Evolutionary conservation across 2,888 invertebrate genomes (phyloP).

Genomic region (Agrotis exclamationis): DNA sequence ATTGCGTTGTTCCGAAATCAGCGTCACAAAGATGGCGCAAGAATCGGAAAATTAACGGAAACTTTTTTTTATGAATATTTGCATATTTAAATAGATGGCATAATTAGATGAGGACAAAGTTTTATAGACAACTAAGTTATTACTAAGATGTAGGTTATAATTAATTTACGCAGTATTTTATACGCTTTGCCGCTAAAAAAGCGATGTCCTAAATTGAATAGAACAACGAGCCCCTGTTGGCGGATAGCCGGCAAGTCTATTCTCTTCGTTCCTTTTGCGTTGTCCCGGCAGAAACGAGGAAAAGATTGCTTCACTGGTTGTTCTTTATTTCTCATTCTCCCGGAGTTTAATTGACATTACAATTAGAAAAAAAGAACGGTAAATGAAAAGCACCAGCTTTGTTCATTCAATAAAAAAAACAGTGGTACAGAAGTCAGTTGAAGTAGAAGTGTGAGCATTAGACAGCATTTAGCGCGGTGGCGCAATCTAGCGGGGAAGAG

Average conservation of each 20-base stretch:
- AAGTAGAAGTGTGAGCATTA: conserved; percentile 7
- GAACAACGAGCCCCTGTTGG: not conserved
- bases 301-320: not conserved
- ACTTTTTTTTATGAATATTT: not conserved
- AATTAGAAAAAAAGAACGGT: conserved; percentile 1
- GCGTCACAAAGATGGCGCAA: conserved; percentile 19
- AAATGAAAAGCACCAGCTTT: not conserved
- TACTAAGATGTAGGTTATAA: no score
- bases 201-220: not conserved
- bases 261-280: conserved; percentile 2
- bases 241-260: not conserved
- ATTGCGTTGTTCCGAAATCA: conserved; percentile 13
- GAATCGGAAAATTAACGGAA: not conserved
- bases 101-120: not conserved
- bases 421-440: not conserved
- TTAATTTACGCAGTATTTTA: no score
- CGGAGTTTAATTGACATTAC: not conserved
- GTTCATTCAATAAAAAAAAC: not conserved
- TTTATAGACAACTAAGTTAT: no score
- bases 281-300: not conserved
- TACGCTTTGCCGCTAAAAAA: not conserved
- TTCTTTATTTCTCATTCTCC: not conserved
- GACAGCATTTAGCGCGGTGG: conserved; percentile 28
- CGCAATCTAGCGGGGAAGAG: conserved; percentile 44
- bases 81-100: not conserved